Evolutionary conservation across 2,113 vertebrate genomes (phyloP), one percentile per base, ranked within the genome.

Genomic region (Rhinolophus sinicus): DNA sequence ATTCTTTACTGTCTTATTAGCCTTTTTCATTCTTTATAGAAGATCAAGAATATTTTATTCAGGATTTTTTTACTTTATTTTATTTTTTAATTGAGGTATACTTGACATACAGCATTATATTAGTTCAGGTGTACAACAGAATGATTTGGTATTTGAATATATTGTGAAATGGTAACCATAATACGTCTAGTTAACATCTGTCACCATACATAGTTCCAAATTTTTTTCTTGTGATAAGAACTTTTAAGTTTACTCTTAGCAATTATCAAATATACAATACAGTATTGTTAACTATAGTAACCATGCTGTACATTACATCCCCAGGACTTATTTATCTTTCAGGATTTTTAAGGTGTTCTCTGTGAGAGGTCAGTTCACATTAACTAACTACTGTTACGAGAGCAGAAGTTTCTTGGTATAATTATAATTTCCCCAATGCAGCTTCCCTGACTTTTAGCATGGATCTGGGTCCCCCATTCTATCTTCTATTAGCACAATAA

Each of bases 21-120:
- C 47, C 47, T 35, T 92, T 93, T 82, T 77, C 7, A 16, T 80
- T 93, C 21, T 70, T 96, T 87, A 77, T 38, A 58, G 52, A 93
- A 77, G 18, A 70, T 64, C 44, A 56, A 83, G 85, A 70, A 16
- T 89, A 83, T 44, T 75, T 81, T 22, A 35, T 47, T 60, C 35
- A 62, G n/a, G 2, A 19, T 44, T 96, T 44, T 96, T 60, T 91
- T 13, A 60, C 40, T 90, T 77, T 52, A 52, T 58, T 58, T 73
- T 6, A 77, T 90, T 35, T 88, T 89, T 77, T 18, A 35, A 28
- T 64, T 50, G 40, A 76, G 72, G 33, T 50, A 19, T 88, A 64
- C 8, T 76, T 80, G 35, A 33, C 64, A 24, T 44, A 44, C 13
- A 67, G 16, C 21, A 44, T 77, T 47, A 8, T 75, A 62, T 54